phyloP scores from a whole-genome alignment of 2,113 vertebrate genomes.

The Hippocampus guttulatus region DNA sequence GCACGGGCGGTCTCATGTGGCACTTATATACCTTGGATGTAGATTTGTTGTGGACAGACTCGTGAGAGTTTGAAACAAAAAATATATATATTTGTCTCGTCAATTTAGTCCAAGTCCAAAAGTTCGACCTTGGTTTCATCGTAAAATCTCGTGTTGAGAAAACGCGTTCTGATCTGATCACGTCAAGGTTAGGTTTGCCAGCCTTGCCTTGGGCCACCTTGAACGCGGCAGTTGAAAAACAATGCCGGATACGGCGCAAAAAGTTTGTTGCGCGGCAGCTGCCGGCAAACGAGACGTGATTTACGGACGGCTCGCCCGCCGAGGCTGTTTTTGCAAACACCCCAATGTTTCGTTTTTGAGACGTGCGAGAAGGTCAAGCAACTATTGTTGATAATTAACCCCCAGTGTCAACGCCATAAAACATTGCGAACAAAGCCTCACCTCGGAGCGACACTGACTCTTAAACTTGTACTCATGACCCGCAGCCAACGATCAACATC shows the following conservation, averaged over 20 bases:
- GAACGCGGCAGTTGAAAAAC: neutral
- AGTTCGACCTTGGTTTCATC: neutral
- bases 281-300: conserved; percentile 1
- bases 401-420: conserved; percentile 39
- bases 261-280: neutral
- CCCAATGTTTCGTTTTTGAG: conserved; percentile 12
- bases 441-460: conserved; percentile 32
- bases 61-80: conserved; percentile 14
- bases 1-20: conserved; percentile 49
- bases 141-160: neutral
- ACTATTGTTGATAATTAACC: conserved; percentile 60
- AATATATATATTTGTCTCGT: neutral
- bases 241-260: neutral
- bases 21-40: conserved; percentile 13
- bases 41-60: conserved; percentile 8
- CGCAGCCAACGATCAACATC: conserved; percentile 32
- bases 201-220: neutral
- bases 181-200: neutral
- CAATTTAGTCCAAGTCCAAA: neutral
- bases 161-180: neutral
- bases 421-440: conserved; percentile 29
- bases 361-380: conserved; percentile 55
- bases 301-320: neutral
- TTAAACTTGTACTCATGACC: conserved; percentile 49
- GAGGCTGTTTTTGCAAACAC: conserved; percentile 16